phyloP scores from a whole-genome alignment of 2,797 vertebrate genomes.

The Syndactyla subalaris region DNA sequence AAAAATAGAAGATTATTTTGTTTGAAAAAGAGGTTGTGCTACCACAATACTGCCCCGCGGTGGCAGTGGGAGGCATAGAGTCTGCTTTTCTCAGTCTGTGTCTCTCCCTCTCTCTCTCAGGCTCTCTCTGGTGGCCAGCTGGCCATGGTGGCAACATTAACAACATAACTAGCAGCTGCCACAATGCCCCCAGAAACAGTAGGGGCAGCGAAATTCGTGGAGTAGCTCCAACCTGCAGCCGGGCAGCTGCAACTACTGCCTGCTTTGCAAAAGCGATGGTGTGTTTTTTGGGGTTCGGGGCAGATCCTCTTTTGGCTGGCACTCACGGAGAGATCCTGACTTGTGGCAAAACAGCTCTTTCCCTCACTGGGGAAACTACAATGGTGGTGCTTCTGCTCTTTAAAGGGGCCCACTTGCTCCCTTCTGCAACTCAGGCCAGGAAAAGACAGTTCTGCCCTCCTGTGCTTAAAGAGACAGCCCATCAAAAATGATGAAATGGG shows the following conservation, averaged over 20 bases:
- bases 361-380: neutral
- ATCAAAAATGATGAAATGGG: neutral
- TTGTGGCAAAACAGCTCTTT: neutral
- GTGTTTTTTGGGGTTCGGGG: neutral
- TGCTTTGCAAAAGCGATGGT: neutral
- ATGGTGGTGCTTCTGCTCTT: neutral
- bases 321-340: neutral
- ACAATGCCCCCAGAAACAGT: neutral
- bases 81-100: neutral
- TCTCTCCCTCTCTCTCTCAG: no score
- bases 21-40: neutral
- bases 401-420: neutral
- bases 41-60: neutral
- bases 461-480: neutral
- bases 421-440: neutral
- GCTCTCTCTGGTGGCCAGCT: neutral
- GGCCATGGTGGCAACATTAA: neutral
- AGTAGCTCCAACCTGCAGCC: neutral
- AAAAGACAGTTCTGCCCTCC: neutral
- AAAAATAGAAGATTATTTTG: neutral
- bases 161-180: neutral
- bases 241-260: neutral
- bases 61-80: neutral
- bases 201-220: neutral
- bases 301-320: neutral